phyloP scores from a whole-genome alignment of 2,113 vertebrate genomes.

The Chamaetylas fuelleborni region DNA sequence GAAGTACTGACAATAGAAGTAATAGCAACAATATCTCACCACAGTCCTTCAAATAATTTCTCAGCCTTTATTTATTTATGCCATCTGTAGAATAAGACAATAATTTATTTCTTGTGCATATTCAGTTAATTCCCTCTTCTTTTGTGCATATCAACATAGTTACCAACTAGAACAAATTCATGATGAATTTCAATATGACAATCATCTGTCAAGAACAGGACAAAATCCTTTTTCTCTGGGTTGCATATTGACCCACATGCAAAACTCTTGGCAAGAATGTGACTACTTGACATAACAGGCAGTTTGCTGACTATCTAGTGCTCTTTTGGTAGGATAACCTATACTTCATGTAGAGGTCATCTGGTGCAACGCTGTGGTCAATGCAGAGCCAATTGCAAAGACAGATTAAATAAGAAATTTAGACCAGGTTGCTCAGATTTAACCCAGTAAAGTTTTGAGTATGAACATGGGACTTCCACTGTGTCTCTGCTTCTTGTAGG shows the following conservation, averaged over 20 bases:
- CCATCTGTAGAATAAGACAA: accelerated
- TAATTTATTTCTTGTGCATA: not conserved
- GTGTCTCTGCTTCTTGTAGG: not conserved
- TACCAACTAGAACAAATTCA: not conserved
- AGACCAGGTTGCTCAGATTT: not conserved
- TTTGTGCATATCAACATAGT: not conserved
- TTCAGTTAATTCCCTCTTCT: not conserved
- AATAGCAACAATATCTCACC: not conserved
- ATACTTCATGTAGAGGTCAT: not conserved
- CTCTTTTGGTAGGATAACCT: not conserved
- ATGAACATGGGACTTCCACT: not conserved
- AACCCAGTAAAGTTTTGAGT: not conserved
- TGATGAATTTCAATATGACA: not conserved
- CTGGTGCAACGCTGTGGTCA: not conserved
- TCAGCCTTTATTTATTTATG: not conserved
- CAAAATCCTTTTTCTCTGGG: not conserved
- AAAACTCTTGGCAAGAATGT: not conserved
- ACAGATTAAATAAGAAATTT: not conserved
- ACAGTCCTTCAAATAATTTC: not conserved
- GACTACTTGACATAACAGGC: not conserved
- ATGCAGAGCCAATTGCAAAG: not conserved
- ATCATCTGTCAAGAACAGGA: not conserved
- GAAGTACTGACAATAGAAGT: not conserved
- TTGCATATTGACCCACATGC: not conserved
- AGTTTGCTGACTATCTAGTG: not conserved